Conservation (phyloP, 1,140 invertebrate genomes). For the Penaeus chinensis region DNA sequence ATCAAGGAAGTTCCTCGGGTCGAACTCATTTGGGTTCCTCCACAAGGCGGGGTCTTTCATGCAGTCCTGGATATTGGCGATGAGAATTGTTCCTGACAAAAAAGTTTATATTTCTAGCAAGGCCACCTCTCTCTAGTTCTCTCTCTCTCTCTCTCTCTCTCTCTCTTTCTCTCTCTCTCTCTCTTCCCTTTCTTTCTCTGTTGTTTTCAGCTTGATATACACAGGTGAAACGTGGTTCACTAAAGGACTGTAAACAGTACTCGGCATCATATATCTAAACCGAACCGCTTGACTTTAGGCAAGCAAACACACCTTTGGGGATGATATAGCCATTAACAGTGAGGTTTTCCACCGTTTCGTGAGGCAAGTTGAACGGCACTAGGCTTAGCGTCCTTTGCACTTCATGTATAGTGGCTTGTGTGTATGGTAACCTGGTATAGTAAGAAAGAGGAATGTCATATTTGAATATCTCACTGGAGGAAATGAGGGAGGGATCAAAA, state of each 20-base stretch:
- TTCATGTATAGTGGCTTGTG: constrained; percentile 31
- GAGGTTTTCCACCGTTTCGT: background rate
- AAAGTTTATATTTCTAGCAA: too few species aligned
- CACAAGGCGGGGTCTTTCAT: constrained; percentile 10
- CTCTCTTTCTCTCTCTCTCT: background rate
- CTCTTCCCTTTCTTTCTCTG: background rate
- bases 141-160: constrained; percentile 19
- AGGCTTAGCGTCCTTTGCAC: constrained; percentile 34
- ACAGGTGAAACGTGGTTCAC: background rate
- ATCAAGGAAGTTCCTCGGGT: constrained; percentile 43
- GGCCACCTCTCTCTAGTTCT: too few species aligned
- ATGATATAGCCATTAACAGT: constrained; percentile 31
- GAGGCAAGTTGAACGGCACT: background rate
- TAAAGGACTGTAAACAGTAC: too few species aligned
- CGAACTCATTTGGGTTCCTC: constrained; percentile 31
- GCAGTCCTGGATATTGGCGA: constrained; percentile 14
- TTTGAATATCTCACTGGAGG: too few species aligned
- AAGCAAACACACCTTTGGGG: constrained; percentile 29
- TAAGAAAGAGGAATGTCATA: background rate
- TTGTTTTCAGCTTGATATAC: background rate
- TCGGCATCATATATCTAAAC: too few species aligned
- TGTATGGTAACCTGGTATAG: constrained; percentile 32
- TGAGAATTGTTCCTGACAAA: constrained; percentile 25
- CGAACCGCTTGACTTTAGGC: too few species aligned
- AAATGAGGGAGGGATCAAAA: background rate